These are phyloP conservation scores for Numida meleagris DNA, from an alignment of 2,113 vertebrate species.

Conservation along the genomic window DNA sequence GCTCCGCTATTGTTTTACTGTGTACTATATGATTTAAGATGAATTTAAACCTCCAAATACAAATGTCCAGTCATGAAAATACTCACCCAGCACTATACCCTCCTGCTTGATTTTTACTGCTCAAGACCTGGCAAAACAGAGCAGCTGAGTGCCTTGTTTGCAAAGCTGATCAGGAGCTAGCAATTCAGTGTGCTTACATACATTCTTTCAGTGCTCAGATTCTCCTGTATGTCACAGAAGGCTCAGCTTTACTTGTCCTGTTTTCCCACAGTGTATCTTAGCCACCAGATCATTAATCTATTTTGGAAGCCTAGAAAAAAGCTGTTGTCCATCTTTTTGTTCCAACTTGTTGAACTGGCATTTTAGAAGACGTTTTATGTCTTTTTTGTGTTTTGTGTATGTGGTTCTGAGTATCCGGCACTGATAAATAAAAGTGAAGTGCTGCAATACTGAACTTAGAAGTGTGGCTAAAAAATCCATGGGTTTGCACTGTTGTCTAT, in stretches of 20 bases:
- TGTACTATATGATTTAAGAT: not conserved
- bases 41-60: not conserved
- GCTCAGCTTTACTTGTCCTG: not conserved
- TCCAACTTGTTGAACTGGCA: not conserved
- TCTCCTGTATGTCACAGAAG: not conserved
- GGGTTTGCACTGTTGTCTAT: not conserved
- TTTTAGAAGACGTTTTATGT: not conserved
- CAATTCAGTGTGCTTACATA: not conserved
- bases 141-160: not conserved
- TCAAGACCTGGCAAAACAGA: not conserved
- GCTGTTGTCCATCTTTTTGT: not conserved
- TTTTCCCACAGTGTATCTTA: not conserved
- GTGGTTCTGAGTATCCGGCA: not conserved
- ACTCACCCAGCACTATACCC: not conserved
- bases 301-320: not conserved
- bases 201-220: not conserved
- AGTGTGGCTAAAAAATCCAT: rapidly evolving
- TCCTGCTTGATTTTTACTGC: not conserved
- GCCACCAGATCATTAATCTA: too few relatives aligned
- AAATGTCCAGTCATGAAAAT: not conserved
- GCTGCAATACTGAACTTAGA: not conserved
- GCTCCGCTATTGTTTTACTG: not conserved
- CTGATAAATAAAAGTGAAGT: not conserved
- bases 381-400: rapidly evolving
- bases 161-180: not conserved